phyloP scores from a whole-genome alignment of 2,797 vertebrate genomes.

The Melanotaenia boesemani region DNA sequence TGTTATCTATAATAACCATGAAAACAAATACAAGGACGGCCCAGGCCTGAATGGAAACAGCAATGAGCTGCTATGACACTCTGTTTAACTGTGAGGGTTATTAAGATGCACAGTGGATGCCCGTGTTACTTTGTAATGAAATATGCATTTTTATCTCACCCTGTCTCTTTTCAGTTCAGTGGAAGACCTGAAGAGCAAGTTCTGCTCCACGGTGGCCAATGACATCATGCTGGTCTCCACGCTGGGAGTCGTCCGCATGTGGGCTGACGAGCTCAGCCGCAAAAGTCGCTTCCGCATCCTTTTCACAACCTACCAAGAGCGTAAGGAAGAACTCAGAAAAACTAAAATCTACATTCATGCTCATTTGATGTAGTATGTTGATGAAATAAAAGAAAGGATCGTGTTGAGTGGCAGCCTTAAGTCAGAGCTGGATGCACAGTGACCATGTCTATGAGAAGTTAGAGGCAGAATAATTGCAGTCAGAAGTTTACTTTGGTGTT shows the following conservation, averaged over 20 bases:
- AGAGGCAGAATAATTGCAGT: slow-evolving; percentile 24
- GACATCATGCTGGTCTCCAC: slow-evolving; percentile 96
- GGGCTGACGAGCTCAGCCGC: slow-evolving; percentile 96
- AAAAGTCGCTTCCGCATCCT: slow-evolving; percentile 97
- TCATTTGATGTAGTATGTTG: neutral
- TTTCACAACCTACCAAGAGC: slow-evolving; percentile 99
- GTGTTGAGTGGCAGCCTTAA: slow-evolving; percentile 40
- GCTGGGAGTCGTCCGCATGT: slow-evolving; percentile 96
- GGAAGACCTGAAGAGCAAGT: slow-evolving; percentile 97
- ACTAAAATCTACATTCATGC: neutral
- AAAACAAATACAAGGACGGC: neutral
- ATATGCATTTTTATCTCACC: slow-evolving; percentile 18
- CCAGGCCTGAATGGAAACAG: neutral
- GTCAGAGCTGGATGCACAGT: slow-evolving; percentile 29
- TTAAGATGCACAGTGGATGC: slow-evolving; percentile 15
- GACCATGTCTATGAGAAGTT: slow-evolving; percentile 42
- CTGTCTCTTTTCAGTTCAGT: slow-evolving; percentile 83
- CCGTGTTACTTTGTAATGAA: slow-evolving; percentile 13
- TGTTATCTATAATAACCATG: slow-evolving; percentile 1
- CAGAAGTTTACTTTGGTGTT: slow-evolving; percentile 59
- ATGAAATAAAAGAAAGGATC: neutral
- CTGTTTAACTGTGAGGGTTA: slow-evolving; percentile 5
- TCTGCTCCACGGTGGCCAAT: slow-evolving; percentile 98
- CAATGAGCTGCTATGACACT: neutral
- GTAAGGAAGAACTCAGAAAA: slow-evolving; percentile 67